Evolutionary conservation across 1,140 invertebrate genomes (phyloP).

Genomic region (Steinernema feltiae): DNA sequence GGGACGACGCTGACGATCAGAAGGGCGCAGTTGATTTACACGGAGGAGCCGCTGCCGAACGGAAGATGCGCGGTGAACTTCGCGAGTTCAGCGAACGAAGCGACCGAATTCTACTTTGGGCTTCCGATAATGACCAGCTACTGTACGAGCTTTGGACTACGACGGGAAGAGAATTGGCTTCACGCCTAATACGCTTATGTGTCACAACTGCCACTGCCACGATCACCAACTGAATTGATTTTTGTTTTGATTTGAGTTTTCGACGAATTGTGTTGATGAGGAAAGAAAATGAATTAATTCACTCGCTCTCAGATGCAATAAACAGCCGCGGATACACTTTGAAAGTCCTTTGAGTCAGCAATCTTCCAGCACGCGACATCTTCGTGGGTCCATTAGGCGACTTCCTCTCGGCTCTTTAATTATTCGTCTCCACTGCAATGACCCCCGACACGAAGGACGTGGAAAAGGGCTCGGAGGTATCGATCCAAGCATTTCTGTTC

Average conservation of each 20-base stretch:
- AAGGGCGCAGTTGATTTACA: not conserved
- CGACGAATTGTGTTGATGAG: no score
- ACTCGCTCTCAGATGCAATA: not conserved
- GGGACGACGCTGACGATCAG: not conserved
- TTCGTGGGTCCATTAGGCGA: not conserved
- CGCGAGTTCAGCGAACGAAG: not conserved
- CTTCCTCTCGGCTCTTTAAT: not conserved
- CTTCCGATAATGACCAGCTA: conserved; percentile 3
- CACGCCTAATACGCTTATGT: not conserved
- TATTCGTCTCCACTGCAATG: not conserved
- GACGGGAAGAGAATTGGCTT: not conserved
- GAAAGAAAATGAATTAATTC: not conserved
- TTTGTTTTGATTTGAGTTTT: no score
- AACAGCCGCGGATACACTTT: no score
- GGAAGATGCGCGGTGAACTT: not conserved
- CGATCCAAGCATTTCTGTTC: not conserved
- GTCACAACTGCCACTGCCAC: not conserved
- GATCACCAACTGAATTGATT: not conserved
- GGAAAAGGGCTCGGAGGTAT: not conserved
- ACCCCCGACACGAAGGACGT: not conserved
- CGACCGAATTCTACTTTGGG: not conserved
- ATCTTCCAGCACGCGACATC: not conserved
- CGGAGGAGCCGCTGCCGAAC: not conserved
- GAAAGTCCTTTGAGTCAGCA: no score
- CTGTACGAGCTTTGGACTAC: not conserved